These are phyloP conservation scores for Melanargia galathea DNA, from an alignment of 2,888 invertebrate species.

Conservation along the genomic window DNA sequence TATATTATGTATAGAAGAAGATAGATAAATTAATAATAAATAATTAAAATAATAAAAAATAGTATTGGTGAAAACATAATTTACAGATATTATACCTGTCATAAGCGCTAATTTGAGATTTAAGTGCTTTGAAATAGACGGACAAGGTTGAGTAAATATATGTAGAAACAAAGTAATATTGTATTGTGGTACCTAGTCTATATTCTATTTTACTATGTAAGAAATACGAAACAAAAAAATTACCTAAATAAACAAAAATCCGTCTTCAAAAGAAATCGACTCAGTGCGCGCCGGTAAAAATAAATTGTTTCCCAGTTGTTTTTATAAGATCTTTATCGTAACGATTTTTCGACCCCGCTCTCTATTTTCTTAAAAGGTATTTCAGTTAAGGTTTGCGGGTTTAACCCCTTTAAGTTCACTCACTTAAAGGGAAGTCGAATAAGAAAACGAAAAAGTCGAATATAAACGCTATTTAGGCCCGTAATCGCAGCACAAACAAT, in stretches of 20 bases:
- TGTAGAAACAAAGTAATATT: too few relatives aligned
- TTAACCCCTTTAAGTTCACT: conserved; percentile 74
- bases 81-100: too few relatives aligned
- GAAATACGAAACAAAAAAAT: conserved; percentile 2
- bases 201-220: background rate
- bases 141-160: too few relatives aligned
- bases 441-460: conserved; percentile 73
- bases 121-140: too few relatives aligned
- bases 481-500: conserved; percentile 80
- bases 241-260: background rate
- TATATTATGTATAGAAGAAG: too few relatives aligned
- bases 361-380: conserved; percentile 58
- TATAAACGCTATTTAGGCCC: conserved; percentile 76
- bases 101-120: too few relatives aligned
- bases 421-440: conserved; percentile 64
- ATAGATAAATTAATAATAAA: too few relatives aligned
- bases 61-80: too few relatives aligned
- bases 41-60: too few relatives aligned
- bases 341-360: conserved; percentile 42
- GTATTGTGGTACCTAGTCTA: background rate
- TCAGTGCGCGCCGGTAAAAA: conserved; percentile 21
- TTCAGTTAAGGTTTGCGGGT: conserved; percentile 66
- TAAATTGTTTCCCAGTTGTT: conserved; percentile 34
- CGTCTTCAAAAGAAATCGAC: conserved; percentile 24
- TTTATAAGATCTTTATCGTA: conserved; percentile 38